Base-by-base conservation (phyloP, 2,113 vertebrate genomes). In the Bothrops jararaca region DNA sequence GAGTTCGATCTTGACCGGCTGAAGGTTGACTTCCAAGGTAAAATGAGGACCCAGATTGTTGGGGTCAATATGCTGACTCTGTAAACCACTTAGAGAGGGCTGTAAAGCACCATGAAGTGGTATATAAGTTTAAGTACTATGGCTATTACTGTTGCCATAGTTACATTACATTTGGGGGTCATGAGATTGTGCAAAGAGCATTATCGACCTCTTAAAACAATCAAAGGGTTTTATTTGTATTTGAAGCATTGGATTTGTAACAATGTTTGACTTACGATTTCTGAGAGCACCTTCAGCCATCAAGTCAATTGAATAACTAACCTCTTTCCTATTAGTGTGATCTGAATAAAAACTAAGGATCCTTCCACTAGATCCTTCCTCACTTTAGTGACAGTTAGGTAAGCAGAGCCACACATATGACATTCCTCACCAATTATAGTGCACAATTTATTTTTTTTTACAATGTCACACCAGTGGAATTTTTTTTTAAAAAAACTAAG, bases 381-480 rank as follows among this genome's bases (percentile, higher is more conserved):
- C 12, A n/a, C 0, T 0, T 90, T 87, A 39, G 2, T 5, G 20
- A 64, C 23, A 42, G 48, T n/a, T 45, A 13, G 1, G 34, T 60
- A 94, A 89, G 54, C 4, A 22, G 9, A 69, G 50, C 56, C 10
- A 11, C 54, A 20, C 85, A 26, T 90, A 94, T 89, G 80, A 42
- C 48, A 8, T 93, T 80, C 34, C 74, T 9, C 50, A 92, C 90
- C 91, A 42, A 89, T 94, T 90, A 92, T 85, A 50, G 52, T 92
- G 95, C 88, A 48, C 39, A 58, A 90, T 95, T 96, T 95, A 97
- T 97, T 97, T 97, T 95, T 95, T 94, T 94, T 97, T 94, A 95
- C 96, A 95, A 97, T 94, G 96, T n/a, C 54, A 26, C 94, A 94
- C 93, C 92, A 95, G 94, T 52, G 95, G 96, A 96, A 96, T 96